Conservation (phyloP, 2,888 invertebrate species). For the Agrotis ipsilon region DNA sequence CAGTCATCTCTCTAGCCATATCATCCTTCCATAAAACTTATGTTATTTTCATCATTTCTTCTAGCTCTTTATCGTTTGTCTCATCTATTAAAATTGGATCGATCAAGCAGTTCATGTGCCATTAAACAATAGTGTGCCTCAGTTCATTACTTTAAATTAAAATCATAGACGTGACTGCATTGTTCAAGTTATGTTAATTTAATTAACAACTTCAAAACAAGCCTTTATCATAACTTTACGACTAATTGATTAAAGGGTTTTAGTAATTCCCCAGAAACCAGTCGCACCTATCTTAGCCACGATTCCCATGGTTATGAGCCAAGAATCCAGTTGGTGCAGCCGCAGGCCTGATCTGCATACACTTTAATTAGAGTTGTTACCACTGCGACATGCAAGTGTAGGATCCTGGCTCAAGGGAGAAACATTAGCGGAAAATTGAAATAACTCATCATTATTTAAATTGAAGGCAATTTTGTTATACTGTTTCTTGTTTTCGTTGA, state of each 20-base stretch:
- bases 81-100: background rate
- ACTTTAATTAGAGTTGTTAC: conserved; percentile 74
- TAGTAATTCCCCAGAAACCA: conserved; percentile 50
- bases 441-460: conserved; percentile 42
- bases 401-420: conserved; percentile 52
- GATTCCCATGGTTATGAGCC: conserved; percentile 67
- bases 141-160: background rate
- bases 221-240: conserved; percentile 34
- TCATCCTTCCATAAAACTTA: too few species aligned
- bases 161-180: background rate
- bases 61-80: too few species aligned
- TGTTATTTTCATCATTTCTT: too few species aligned
- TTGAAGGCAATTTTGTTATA: conserved; percentile 31
- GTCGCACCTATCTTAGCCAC: conserved; percentile 32
- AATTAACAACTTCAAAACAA: conserved; percentile 1
- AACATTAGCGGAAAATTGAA: conserved; percentile 42
- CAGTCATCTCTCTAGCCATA: too few species aligned
- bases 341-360: conserved; percentile 71
- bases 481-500: conserved; percentile 19
- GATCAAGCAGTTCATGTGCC: background rate
- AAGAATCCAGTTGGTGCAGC: conserved; percentile 70
- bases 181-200: conserved; percentile 5
- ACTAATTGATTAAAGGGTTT: conserved; percentile 41
- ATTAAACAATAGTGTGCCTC: background rate
- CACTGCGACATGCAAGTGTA: conserved; percentile 57